Conservation (phyloP, 1,140 invertebrate species). For the Hypsibius dujardini region DNA sequence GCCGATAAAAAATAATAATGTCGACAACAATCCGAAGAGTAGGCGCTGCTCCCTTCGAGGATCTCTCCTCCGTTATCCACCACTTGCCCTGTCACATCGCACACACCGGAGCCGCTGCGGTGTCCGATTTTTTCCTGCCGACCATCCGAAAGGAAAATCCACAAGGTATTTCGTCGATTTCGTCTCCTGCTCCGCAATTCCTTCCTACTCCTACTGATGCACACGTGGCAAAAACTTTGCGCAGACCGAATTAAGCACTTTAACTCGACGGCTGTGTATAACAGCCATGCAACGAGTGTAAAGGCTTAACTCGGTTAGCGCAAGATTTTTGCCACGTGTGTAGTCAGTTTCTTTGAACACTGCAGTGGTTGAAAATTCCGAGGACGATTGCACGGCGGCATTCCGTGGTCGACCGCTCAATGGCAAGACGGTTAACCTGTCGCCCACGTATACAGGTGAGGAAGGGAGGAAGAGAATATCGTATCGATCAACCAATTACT, state of each 20-base stretch:
- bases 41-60: neutral
- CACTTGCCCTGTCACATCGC: slow-evolving; percentile 28
- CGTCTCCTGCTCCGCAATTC: neutral
- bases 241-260: neutral
- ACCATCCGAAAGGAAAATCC: slow-evolving; percentile 22
- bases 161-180: neutral
- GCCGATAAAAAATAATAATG: too few species aligned
- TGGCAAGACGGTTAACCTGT: neutral
- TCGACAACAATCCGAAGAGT: too few species aligned
- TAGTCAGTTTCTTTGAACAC: too few species aligned
- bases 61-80: slow-evolving; percentile 21
- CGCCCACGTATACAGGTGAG: neutral
- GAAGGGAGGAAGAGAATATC: neutral
- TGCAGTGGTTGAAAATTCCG: too few species aligned
- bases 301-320: too few species aligned
- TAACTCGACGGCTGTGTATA: too few species aligned
- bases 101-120: slow-evolving; percentile 26
- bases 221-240: neutral
- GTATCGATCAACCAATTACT: neutral
- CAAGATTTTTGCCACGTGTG: too few species aligned
- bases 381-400: neutral
- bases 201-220: neutral
- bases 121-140: slow-evolving; percentile 27
- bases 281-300: too few species aligned
- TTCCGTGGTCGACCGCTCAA: neutral